Conservation (phyloP, 2,797 vertebrate genomes). For the Phoebastria nigripes region DNA sequence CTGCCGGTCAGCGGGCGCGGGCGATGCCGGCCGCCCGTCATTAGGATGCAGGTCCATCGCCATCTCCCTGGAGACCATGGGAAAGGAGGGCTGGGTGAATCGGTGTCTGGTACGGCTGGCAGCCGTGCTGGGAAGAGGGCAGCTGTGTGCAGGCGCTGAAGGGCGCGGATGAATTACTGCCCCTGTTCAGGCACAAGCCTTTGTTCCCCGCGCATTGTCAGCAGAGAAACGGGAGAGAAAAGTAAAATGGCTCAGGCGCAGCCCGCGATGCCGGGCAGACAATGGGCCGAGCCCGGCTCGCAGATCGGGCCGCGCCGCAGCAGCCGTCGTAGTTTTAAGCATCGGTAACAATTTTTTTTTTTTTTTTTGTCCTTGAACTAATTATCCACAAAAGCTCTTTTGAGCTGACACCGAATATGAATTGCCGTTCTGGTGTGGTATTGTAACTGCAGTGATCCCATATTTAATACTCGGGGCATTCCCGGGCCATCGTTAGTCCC, state of each 20-base stretch:
- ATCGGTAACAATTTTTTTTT: background rate
- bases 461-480: background rate
- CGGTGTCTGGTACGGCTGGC: background rate
- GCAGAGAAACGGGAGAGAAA: background rate
- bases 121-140: slow-evolving; percentile 15
- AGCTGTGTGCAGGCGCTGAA: background rate
- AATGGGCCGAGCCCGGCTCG: background rate
- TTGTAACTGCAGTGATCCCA: accelerated
- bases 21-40: background rate
- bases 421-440: background rate
- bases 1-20: background rate
- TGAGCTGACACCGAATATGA: background rate
- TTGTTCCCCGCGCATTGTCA: slow-evolving; percentile 12
- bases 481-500: background rate
- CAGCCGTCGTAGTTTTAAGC: background rate
- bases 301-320: accelerated
- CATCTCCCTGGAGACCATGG: slow-evolving; percentile 42
- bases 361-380: background rate
- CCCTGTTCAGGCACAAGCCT: background rate
- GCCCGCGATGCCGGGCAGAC: background rate
- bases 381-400: background rate
- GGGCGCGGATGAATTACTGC: background rate
- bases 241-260: background rate
- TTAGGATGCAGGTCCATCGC: slow-evolving; percentile 21
- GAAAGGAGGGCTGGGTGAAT: background rate